Percentiles rank a stretch among this genome's conserved stretches.
Conservation (phyloP, 1,140 invertebrate genomes). For the Sycophila sp. region DNA sequence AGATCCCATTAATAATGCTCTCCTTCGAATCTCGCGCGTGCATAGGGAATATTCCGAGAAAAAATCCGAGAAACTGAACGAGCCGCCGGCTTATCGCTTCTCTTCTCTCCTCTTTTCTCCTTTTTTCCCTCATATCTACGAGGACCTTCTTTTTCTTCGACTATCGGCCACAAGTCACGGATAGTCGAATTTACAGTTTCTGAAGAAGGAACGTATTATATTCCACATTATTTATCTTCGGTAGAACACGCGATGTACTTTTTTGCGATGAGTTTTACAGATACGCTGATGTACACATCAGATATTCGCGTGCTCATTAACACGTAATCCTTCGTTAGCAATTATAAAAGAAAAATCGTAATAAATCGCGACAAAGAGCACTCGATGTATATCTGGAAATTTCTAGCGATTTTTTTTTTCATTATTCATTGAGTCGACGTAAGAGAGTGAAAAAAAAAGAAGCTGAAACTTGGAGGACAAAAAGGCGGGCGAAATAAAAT, state of each 20-base stretch:
- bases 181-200: too few species aligned
- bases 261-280: too few species aligned
- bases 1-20: constrained; percentile 48
- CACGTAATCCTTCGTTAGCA: neutral
- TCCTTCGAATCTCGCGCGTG: constrained; percentile 38
- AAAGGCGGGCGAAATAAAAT: neutral
- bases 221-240: too few species aligned
- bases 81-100: neutral
- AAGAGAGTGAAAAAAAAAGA: neutral
- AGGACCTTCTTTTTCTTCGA: too few species aligned
- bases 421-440: neutral
- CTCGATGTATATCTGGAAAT: too few species aligned
- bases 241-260: too few species aligned
- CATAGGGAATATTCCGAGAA: constrained; percentile 31
- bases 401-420: neutral
- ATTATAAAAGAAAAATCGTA: too few species aligned
- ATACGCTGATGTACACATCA: neutral
- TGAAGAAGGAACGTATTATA: too few species aligned
- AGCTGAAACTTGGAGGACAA: neutral
- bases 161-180: too few species aligned
- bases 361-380: too few species aligned
- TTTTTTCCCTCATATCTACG: neutral
- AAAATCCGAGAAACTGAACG: constrained; percentile 1
- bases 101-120: neutral
- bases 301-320: neutral